phyloP scores from a whole-genome alignment of 2,113 vertebrate genomes.

The Urocitellus parryii region DNA sequence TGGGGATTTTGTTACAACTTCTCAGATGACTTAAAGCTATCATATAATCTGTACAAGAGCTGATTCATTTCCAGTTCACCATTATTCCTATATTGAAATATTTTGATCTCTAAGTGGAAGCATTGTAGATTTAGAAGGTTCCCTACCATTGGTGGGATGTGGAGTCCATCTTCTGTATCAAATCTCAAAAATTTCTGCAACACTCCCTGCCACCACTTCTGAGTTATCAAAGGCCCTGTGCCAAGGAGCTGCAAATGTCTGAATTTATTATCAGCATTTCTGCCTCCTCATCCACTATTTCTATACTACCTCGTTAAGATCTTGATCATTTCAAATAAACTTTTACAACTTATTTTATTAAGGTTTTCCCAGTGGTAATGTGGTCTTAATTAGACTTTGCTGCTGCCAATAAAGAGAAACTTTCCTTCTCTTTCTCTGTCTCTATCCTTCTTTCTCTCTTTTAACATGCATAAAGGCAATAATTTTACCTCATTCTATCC shows the following conservation, averaged over 20 bases:
- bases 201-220: neutral
- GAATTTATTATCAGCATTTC: neutral
- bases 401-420: neutral
- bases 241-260: neutral
- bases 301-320: neutral
- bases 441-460: neutral
- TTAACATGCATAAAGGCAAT: neutral
- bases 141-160: neutral
- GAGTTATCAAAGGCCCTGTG: neutral
- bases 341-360: neutral
- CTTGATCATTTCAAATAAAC: neutral
- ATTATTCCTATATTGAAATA: neutral
- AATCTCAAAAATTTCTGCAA: neutral
- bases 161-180: neutral
- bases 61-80: neutral
- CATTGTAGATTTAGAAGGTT: neutral
- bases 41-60: neutral
- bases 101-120: slow-evolving; percentile 20
- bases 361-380: neutral
- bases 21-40: neutral
- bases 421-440: neutral
- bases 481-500: neutral
- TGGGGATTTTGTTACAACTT: neutral
- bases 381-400: neutral
- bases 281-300: neutral